Conservation (phyloP, 1,140 invertebrate species). For the Medauroidea extradentata region DNA sequence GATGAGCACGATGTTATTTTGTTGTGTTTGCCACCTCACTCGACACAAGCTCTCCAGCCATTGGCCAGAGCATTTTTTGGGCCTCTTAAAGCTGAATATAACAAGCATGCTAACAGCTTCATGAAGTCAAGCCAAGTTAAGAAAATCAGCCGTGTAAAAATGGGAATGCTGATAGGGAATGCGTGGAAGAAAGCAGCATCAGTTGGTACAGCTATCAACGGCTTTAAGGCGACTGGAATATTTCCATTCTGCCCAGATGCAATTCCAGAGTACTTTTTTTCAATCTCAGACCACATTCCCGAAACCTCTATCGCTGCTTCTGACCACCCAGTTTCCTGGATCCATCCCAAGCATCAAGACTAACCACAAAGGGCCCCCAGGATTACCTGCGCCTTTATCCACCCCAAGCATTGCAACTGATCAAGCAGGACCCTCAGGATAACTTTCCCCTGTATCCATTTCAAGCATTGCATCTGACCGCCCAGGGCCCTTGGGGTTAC, state of each 20-base stretch:
- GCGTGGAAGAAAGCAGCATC: constrained; percentile 20
- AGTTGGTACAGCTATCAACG: constrained; percentile 18
- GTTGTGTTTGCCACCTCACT: constrained; percentile 32
- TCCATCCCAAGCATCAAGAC: no score
- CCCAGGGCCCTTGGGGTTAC: no score
- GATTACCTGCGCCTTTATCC: no score
- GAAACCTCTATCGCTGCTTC: no score
- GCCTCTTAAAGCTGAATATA: constrained; percentile 28
- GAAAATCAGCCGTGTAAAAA: neutral
- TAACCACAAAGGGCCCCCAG: no score
- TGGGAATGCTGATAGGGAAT: constrained; percentile 19
- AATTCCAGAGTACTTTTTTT: constrained; percentile 18
- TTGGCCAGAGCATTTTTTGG: constrained; percentile 31
- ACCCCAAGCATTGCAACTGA: no score
- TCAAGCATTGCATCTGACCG: no score
- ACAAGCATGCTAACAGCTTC: neutral
- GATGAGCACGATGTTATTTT: constrained; percentile 27
- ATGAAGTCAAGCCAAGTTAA: constrained; percentile 3
- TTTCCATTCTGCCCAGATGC: constrained; percentile 24
- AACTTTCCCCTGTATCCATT: no score
- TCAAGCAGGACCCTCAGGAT: no score
- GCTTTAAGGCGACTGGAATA: constrained; percentile 23
- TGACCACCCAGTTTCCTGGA: no score
- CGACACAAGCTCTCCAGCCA: constrained; percentile 31
- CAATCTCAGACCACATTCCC: no score